Percentiles rank a stretch among this genome's conserved stretches.
Evolutionary conservation across 2,797 vertebrate species (phyloP).

Genomic region (Sebastes baramenuke): DNA sequence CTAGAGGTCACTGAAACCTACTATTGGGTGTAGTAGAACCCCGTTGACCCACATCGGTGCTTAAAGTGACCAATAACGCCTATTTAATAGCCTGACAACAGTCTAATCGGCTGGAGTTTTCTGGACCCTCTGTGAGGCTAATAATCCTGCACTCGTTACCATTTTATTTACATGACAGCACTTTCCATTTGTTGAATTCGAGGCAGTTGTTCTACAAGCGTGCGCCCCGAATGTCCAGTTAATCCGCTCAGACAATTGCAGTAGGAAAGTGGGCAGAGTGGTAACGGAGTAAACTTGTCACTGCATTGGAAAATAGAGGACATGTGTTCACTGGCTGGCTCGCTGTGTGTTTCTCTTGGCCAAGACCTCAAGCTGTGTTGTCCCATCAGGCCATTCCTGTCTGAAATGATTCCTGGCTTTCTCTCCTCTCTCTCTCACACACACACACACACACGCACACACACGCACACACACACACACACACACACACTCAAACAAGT

Average conservation of each 20-base stretch:
- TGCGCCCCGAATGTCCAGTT: slow-evolving; percentile 34
- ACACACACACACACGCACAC: not conserved
- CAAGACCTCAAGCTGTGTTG: slow-evolving; percentile 46
- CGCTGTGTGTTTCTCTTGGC: slow-evolving; percentile 63
- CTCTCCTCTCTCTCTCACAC: not conserved
- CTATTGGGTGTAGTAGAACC: no score
- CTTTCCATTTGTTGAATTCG: slow-evolving; percentile 32
- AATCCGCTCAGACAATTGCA: slow-evolving; percentile 60
- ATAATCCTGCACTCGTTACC: not conserved
- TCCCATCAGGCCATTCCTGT: slow-evolving; percentile 52
- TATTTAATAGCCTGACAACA: no score
- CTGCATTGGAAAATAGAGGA: slow-evolving; percentile 55
- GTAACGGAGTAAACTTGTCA: slow-evolving; percentile 70
- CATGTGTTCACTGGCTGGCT: slow-evolving; percentile 72
- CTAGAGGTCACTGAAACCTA: no score
- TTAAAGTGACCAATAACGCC: no score
- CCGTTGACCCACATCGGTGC: no score
- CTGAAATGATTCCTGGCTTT: slow-evolving; percentile 53
- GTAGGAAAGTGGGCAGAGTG: slow-evolving; percentile 52
- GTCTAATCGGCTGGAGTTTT: not conserved
- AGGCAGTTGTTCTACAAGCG: slow-evolving; percentile 23
- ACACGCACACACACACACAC: not conserved
- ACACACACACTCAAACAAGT: not conserved
- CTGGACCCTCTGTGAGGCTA: not conserved
- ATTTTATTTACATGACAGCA: slow-evolving; percentile 10